Evolutionary conservation across 2,113 vertebrate species (phyloP), one percentile per base, ranked within the genome.

Genomic region (Formicarius rufipectus): DNA sequence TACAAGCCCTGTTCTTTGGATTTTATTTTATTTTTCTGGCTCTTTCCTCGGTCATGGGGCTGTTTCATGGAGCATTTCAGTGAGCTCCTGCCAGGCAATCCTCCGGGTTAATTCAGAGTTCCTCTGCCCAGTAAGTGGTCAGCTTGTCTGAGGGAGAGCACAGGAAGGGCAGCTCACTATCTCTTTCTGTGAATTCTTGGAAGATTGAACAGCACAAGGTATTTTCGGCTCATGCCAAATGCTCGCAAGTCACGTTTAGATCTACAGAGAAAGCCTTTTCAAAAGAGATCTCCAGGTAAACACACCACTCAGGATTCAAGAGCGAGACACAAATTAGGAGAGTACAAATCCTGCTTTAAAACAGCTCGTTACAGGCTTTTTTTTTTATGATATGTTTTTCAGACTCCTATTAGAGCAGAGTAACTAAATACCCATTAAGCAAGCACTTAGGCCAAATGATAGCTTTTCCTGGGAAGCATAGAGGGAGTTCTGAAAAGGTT

Each of bases 41-140:
- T 42, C 84, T 91, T 87, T 56, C 62, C 45, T 91, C 62, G 25
- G 22, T 18, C 12, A 4, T 5, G 14, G 17, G 23, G 33, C 37
- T 79, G 39, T 49, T 92, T 47, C 42, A 71, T 2, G 6, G 23
- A 77, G 37, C 50, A 40, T 67, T 95, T 75, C 62, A 67, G 23
- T 1, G 6, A 91, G 39, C 24, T 92, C 63, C 50, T 80, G 39
- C 79, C 53, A 90, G 63, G 31, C 62, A 92, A 80, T 83, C n/a
- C 67, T 87, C 45, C 55, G 87, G 66, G 91, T 87, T 85, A 88
- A 94, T 92, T 83, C n/a, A n/a, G 67, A 83, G 64, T 49, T 93
- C 35, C 33, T 39, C 30, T 55, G 74, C 66, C 42, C 0, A 42
- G 5, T 35, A 85, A 95, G 30, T 42, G 35, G 49, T 37, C 80